Percentiles rank a stretch among this genome's conserved stretches.
phyloP scores from a whole-genome alignment of 2,888 invertebrate species.

The Choreutis nemorana region DNA sequence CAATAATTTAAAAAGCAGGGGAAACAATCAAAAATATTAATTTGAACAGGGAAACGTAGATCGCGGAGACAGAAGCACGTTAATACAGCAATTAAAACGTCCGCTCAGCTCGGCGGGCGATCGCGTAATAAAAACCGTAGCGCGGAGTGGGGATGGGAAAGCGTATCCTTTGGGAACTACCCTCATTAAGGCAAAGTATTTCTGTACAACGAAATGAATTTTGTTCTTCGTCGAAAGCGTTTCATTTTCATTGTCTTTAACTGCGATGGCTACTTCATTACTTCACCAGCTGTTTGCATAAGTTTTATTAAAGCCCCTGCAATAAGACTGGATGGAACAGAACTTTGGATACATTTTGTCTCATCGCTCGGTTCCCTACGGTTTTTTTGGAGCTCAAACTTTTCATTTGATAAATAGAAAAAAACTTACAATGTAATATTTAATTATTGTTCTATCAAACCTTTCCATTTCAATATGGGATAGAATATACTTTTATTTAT shows the following conservation, averaged over 20 bases:
- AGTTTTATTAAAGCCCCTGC: conserved; percentile 20
- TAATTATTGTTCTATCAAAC: too few relatives aligned
- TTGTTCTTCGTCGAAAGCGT: conserved; percentile 14
- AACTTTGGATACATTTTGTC: too few relatives aligned
- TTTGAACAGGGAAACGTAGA: conserved; percentile 18
- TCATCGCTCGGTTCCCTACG: too few relatives aligned
- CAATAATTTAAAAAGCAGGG: neutral
- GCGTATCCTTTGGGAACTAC: conserved; percentile 9
- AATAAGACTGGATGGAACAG: too few relatives aligned
- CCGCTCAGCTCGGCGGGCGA: conserved; percentile 9
- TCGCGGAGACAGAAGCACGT: conserved; percentile 24
- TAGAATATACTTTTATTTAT: too few relatives aligned
- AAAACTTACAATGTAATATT: too few relatives aligned
- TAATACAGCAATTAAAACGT: too few relatives aligned
- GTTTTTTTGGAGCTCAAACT: too few relatives aligned
- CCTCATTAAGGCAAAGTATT: conserved; percentile 10
- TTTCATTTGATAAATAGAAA: too few relatives aligned
- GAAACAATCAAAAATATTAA: conserved; percentile 15
- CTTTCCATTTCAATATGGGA: too few relatives aligned
- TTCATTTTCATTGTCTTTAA: conserved; percentile 21
- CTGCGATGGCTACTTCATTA: conserved; percentile 20
- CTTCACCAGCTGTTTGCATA: conserved; percentile 22
- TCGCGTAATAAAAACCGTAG: conserved; percentile 16
- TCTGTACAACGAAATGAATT: conserved; percentile 24
- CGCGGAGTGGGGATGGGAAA: conserved; percentile 8